Base-by-base conservation (phyloP, 2,888 invertebrate species). In the Mactromeris polynyma region DNA sequence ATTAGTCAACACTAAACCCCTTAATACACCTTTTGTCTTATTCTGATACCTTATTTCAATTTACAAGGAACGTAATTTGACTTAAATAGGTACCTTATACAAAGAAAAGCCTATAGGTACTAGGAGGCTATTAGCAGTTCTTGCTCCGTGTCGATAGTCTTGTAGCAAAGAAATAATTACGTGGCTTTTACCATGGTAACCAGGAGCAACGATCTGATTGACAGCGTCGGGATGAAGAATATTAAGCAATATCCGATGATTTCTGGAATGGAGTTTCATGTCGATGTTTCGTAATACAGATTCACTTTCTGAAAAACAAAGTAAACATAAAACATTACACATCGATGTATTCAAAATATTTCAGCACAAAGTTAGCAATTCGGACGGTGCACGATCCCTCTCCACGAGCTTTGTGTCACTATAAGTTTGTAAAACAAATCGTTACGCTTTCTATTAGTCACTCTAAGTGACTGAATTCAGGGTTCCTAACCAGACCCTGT, bases 111-210 rank as follows among this genome's bases (percentile, higher is more conserved):
- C 96, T 17, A 96, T 94, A 9, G 94, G 94, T 6, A 95, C 94
- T 0, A 95, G 90, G 36, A 96, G 90, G 58, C 94, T 94, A 87
- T 95, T 95, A 77, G 94, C 94, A 0, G 94, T 94, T 19, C 91
- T 85, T 11, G 94, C 90, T 14, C 96, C 95, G 38, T 95, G 94
- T 7, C 96, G 92, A 91, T 96, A 96, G 89, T 96, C 96, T 89
- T 96, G 96, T 42, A 96, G 82, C n/a, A 96, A 88, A 19, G 96
- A 96, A 19, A 96, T 92, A 19, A 96, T 90, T 88, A 95, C 93
- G 92, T 96, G 96, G 84, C 95, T 93, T 89, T 94, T 95, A 2
- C 94, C 95, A 17, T 93, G 94, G 81, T 93, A 92, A 11, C 91
- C 90, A 9, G 93, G 90, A 11, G 94, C 93, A 38, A 94, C 90